Base-by-base conservation (phyloP, 1,140 invertebrate genomes). In the Akabosia matsudoensis region DNA sequence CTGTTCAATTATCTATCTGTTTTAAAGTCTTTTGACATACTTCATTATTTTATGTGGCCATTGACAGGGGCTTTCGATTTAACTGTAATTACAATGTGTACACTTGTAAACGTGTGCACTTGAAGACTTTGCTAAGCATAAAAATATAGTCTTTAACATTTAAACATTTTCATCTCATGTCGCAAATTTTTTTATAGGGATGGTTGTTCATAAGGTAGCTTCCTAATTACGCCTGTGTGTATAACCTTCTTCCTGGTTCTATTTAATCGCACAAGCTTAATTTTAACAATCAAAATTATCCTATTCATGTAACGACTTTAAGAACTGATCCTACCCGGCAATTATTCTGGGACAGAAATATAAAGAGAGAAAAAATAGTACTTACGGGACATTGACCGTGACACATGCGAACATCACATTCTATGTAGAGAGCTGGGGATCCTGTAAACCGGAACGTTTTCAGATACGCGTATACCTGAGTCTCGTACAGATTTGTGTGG, bases 391-490 rank as follows among this genome's bases (percentile, higher is more conserved):
- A 97, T 82, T 93, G 88, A 74, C 94, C 94, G 84, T 96, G 94
- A 84, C 95, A 97, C 94, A 97, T 97, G 75, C 94, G 87, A 34
- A 97, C 94, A 84, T 96, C 94, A 82, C 95, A 97, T 85, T 97
- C 94, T 76, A 97, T 94, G 85, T 97, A 97, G 0, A 97, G 87
- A 2, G 94, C 94, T 0, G 94, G 94, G 0, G 93, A 96, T 10
- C 94, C 94, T 0, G 94, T 96, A 84, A 97, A 97, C 76, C 94
- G 88, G 85, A 96, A 97, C 1, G 95, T 96, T 86, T 97, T 97
- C 92, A 97, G 94, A 83, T 96, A 96, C 0, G 95, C 94, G 83
- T 93, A 97, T 13, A 97, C 93, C 84, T 96, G 93, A 0, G 93
- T 96, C 85, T 96, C 93, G 83, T 92, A 96, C n/a, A 95, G 89